phyloP scores from a whole-genome alignment of 2,888 invertebrate species.

The Acanthococcus lagerstroemiae region DNA sequence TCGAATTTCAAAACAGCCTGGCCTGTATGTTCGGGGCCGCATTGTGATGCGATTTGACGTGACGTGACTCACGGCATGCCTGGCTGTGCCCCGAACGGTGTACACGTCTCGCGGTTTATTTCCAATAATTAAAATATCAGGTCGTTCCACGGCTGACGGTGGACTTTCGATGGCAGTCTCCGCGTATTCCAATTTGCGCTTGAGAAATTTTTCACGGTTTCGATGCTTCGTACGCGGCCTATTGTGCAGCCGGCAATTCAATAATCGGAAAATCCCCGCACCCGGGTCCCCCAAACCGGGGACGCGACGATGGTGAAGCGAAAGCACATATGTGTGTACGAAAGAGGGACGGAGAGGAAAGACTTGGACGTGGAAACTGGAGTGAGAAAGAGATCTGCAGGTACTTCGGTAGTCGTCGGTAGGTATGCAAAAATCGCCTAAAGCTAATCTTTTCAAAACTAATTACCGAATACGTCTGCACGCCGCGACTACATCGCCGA shows the following conservation, averaged over 20 bases:
- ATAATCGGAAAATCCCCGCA: not conserved
- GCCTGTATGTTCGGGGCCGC: not conserved
- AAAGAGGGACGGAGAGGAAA: too few species aligned
- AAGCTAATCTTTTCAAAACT: slow-evolving; percentile 24
- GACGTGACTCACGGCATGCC: too few species aligned
- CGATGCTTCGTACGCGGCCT: not conserved
- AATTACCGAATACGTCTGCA: slow-evolving; percentile 7
- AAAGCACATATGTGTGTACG: too few species aligned
- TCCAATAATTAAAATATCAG: not conserved
- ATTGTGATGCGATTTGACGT: too few species aligned
- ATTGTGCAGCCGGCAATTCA: not conserved
- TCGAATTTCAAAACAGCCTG: not conserved
- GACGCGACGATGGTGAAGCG: not conserved
- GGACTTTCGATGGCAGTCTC: not conserved
- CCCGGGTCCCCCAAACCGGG: not conserved
- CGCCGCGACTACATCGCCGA: too few species aligned
- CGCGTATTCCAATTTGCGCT: not conserved
- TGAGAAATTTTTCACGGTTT: not conserved
- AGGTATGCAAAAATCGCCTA: slow-evolving; percentile 30
- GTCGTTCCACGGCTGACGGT: too few species aligned
- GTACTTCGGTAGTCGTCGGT: not conserved
- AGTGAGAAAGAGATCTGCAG: not conserved
- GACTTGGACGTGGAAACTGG: too few species aligned
- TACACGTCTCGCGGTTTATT: not conserved
- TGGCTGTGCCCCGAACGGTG: not conserved